Base-by-base conservation (phyloP, 2,797 vertebrate species). In the Cirrhinus molitorella region DNA sequence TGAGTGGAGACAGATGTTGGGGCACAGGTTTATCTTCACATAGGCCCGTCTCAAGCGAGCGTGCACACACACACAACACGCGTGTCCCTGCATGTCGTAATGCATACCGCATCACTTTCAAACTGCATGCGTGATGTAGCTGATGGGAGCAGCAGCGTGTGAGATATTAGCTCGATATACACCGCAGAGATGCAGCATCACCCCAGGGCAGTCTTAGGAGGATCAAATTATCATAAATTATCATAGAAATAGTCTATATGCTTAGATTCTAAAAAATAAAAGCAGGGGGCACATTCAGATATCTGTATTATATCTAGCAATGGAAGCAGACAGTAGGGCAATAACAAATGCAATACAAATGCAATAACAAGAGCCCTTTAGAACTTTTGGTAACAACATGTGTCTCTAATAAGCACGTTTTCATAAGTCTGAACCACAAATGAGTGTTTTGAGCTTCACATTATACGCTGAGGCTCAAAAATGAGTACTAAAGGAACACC, bases 1-100 rank as follows among this genome's bases (percentile, higher is more conserved):
- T 40, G 37, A 88, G 70, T 19, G 19, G 40, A 68, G 85, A 72
- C n/a, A 67, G 28, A 84, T 84, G 59, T 80, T 73, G 65, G 40
- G 37, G 49, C 51, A 53, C 49, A 68, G 76, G 43, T 47, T 45
- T 28, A 77, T 68, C 81, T 79, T 51, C 72, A 63, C 37, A 66
- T 34, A 21, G 34, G 25, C 73, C 78, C 49, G 82, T 51, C 73
- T 86, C 61, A 81, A 34, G 70, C 3, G 57, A 25, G 76, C 45
- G 43, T 4, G 4, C 45, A 49, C 59, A 55, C 70, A 81, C 57
- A 65, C 79, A 81, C 72, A 25, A 79, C 61, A 68, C 16, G 43
- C 9, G n/a, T 53, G 28, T 45, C 11, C 43, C 53, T 53, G 79
- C 61, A 51, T 51, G 31, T 67, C 23, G 31, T 51, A 76, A 81